Evolutionary conservation across 2,888 invertebrate genomes (phyloP).

Genomic region (Phengaris arion): DNA sequence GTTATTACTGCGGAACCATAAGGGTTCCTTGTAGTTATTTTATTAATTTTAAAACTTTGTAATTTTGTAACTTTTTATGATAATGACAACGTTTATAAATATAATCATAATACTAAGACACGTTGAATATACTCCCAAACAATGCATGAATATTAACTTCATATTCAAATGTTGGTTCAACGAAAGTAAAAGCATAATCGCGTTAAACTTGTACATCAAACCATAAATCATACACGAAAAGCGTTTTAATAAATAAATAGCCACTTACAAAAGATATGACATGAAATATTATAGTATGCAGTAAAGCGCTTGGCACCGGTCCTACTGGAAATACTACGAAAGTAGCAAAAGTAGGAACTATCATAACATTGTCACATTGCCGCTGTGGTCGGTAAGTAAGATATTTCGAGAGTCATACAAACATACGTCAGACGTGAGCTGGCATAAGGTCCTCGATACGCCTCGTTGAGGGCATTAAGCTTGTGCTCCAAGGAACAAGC

Average conservation of each 20-base stretch:
- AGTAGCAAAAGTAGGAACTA: conserved; percentile 35
- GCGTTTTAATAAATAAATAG: conserved; percentile 11
- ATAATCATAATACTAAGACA: no score
- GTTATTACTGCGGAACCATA: no score
- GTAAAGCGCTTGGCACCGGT: conserved; percentile 36
- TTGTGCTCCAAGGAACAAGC: conserved; percentile 42
- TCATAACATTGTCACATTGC: conserved; percentile 35
- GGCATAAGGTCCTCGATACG: conserved; percentile 54
- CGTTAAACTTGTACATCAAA: not conserved
- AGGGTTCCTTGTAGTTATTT: no score
- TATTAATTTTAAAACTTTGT: no score
- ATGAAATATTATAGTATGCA: not conserved
- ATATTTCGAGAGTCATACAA: conserved; percentile 59
- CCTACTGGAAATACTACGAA: conserved; percentile 32
- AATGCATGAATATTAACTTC: no score
- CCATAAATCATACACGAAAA: conserved; percentile 1
- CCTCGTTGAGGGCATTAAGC: conserved; percentile 58
- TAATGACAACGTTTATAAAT: no score
- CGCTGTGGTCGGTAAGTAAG: conserved; percentile 53
- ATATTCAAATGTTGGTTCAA: not conserved
- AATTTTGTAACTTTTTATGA: no score
- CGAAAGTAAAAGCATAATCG: not conserved
- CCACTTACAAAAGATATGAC: conserved; percentile 1
- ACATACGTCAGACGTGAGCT: conserved; percentile 56
- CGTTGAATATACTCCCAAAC: no score